Conservation (phyloP, 1,140 invertebrate species). For the Drosophila simulans region DNA sequence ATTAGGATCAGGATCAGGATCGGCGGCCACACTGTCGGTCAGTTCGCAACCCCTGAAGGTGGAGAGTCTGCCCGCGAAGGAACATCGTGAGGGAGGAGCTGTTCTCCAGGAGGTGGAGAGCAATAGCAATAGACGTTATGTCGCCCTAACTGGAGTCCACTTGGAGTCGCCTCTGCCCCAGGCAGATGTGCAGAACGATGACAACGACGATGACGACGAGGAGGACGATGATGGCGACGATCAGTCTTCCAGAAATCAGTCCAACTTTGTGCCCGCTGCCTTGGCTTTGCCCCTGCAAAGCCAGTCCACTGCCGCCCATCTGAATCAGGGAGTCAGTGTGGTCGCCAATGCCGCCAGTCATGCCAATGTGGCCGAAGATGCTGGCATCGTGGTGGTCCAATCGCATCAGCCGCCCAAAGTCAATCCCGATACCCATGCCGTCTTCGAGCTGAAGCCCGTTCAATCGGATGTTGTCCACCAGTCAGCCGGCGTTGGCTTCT, state of each 20-base stretch:
- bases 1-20: background rate
- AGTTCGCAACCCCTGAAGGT: conserved; percentile 56
- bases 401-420: conserved; percentile 73
- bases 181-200: conserved; percentile 1
- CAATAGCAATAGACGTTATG: conserved; percentile 50
- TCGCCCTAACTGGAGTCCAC: conserved; percentile 54
- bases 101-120: conserved; percentile 2
- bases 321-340: conserved; percentile 58
- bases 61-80: conserved; percentile 15
- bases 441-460: conserved; percentile 76
- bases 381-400: conserved; percentile 73
- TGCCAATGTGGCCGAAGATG: conserved; percentile 64
- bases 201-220: conserved; percentile 6
- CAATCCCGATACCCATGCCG: conserved; percentile 76
- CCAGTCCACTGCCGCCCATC: conserved; percentile 19
- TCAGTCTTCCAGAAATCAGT: conserved; percentile 12
- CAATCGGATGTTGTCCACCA: conserved; percentile 9
- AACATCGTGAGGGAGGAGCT: conserved; percentile 49
- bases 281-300: conserved; percentile 37
- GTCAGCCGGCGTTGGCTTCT: conserved; percentile 16
- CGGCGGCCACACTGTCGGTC: conserved; percentile 14
- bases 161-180: conserved; percentile 22
- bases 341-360: conserved; percentile 62
- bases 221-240: conserved; percentile 22
- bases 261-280: conserved; percentile 47